These are phyloP conservation scores for Drosophila putrida DNA, from an alignment of 2,888 invertebrate genomes.

Conservation along the genomic window DNA sequence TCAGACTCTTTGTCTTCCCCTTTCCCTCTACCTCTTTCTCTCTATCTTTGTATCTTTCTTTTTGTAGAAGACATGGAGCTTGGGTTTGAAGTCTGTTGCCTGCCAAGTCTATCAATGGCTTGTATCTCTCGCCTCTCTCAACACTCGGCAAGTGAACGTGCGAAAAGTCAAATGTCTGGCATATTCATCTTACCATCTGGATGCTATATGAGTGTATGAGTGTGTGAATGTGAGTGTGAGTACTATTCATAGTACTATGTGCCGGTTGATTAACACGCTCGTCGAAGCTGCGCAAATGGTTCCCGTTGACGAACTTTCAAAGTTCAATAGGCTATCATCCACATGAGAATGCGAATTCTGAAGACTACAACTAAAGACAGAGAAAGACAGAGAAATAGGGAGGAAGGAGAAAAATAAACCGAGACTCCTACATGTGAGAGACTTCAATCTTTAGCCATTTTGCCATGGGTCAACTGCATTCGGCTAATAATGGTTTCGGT, in stretches of 20 bases:
- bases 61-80: slow-evolving; percentile 8
- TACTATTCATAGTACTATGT: slow-evolving; percentile 13
- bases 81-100: slow-evolving; percentile 25
- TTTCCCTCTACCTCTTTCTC: neutral
- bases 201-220: slow-evolving; percentile 7
- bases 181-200: slow-evolving; percentile 23
- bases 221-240: neutral
- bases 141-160: slow-evolving; percentile 47
- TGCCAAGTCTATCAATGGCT: slow-evolving; percentile 46
- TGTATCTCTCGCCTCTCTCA: slow-evolving; percentile 51
- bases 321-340: slow-evolving; percentile 74
- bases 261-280: slow-evolving; percentile 72
- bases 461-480: slow-evolving; percentile 47
- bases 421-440: neutral
- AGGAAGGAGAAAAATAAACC: too few species aligned
- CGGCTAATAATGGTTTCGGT: slow-evolving; percentile 46
- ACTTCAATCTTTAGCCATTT: slow-evolving; percentile 36
- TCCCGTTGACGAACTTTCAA: slow-evolving; percentile 61
- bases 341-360: slow-evolving; percentile 32
- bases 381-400: neutral
- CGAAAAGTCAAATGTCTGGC: slow-evolving; percentile 57
- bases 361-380: slow-evolving; percentile 4
- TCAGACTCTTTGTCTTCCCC: neutral
- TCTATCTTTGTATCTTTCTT: slow-evolving; percentile 13
- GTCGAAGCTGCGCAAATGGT: slow-evolving; percentile 28